phyloP scores from a whole-genome alignment of 2,797 vertebrate species.

The Aulostomus chinensis region DNA sequence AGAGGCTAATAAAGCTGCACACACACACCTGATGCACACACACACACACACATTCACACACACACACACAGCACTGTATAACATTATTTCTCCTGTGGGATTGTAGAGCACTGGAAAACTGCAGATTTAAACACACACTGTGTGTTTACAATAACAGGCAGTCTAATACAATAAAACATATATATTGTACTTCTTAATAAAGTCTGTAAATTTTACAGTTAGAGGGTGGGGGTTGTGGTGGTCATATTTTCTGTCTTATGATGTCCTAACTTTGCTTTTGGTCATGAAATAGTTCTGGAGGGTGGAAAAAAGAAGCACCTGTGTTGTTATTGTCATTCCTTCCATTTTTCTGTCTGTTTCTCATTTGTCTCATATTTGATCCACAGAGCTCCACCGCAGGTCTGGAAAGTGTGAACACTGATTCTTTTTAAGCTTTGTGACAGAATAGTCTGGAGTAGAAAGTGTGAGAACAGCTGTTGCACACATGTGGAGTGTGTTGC shows the following conservation, averaged over 20 bases:
- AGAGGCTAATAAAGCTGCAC: constrained; percentile 59
- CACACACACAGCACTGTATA: constrained; percentile 37
- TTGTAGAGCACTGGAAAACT: constrained; percentile 41
- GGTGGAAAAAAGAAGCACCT: constrained; percentile 22
- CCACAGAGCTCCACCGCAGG: constrained; percentile 46
- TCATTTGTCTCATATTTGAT: constrained; percentile 52
- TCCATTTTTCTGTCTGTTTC: constrained; percentile 53
- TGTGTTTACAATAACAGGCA: constrained; percentile 24
- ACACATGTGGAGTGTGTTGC: constrained; percentile 42
- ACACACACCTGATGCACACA: no score
- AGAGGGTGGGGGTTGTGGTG: no score
- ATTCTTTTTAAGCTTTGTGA: constrained; percentile 32
- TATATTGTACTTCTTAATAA: constrained; percentile 22
- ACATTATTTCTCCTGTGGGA: constrained; percentile 58
- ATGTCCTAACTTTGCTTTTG: constrained; percentile 8
- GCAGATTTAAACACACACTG: constrained; percentile 50
- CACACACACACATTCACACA: constrained; percentile 18
- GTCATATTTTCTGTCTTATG: constrained; percentile 3
- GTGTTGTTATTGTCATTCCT: constrained; percentile 46
- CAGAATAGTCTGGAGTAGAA: constrained; percentile 50
- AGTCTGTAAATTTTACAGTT: constrained; percentile 27
- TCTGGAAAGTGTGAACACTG: constrained; percentile 59
- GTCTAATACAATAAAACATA: constrained; percentile 34
- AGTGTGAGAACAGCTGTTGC: constrained; percentile 57
- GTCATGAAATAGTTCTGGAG: constrained; percentile 14